Base-by-base conservation (phyloP, 2,888 invertebrate genomes). In the Sesia apiformis region DNA sequence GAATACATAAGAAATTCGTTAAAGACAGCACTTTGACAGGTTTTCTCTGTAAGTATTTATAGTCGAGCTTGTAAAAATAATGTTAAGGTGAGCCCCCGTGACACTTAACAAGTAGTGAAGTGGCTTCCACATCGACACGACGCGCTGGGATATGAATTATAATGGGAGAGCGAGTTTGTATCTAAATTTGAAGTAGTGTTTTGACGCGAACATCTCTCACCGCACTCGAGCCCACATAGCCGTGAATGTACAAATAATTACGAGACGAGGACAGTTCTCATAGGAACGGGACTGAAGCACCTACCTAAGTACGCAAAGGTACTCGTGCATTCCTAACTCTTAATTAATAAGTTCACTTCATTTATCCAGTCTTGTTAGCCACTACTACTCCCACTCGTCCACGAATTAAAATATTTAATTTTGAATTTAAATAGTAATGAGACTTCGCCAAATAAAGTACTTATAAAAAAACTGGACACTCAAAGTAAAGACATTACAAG, bases 151-250 rank as follows among this genome's bases (percentile, higher is more conserved):
- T 76, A 78, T 82, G 81, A 81, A 77, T 78, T 78, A 78, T 78
- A 73, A 77, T 73, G 72, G 70, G 75, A 64, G 67, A 55, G 55
- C 49, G 57, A 66, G 67, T 70, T 68, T 69, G 70, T 72, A 76
- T 80, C 74, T 78, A 72, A 79, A 79, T 70, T 73, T 77, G 72
- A 76, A 82, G 81, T 75, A 74, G 70, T 74, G 74, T 77, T 77
- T 77, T 72, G 70, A 78, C 68, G 63, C 60, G 57, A 61, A 67
- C 69, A 65, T 70, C 72, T 69, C 70, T 72, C 67, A 61, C 64
- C 65, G 66, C 63, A 63, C 66, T 58, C 56, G 53, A 57, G 56
- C 56, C 60, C 57, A 58, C 61, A 58, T 63, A 56, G 54, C 52
- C 56, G 59, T 63, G 60, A 59, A 63, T 58, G 56, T 58, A 60